Conservation (phyloP, 2,113 vertebrate genomes). For the Pseudopipra pipra region DNA sequence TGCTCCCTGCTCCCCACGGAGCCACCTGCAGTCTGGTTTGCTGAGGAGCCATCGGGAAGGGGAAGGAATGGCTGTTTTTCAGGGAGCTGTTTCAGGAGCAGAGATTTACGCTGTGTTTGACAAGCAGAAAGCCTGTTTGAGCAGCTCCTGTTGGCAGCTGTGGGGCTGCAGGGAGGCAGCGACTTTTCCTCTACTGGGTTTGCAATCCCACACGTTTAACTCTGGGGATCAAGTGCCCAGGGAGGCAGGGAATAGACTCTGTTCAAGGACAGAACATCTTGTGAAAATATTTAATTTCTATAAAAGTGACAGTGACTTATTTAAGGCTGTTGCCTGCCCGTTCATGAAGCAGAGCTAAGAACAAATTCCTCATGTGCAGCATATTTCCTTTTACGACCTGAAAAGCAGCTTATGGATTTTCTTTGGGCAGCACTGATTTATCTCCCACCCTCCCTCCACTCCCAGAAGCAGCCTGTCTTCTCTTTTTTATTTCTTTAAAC, state of each 20-base stretch:
- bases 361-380: background rate
- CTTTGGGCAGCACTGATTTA: background rate
- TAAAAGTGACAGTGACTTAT: background rate
- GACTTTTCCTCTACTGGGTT: accelerated
- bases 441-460: background rate
- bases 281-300: background rate
- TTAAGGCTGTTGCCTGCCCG: background rate
- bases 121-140: background rate
- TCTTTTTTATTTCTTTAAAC: background rate
- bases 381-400: background rate
- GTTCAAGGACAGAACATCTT: background rate
- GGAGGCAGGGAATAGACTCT: background rate
- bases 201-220: background rate
- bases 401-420: background rate
- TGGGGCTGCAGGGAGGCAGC: accelerated
- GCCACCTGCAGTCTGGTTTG: background rate
- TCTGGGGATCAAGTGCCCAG: background rate
- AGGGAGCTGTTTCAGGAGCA: background rate
- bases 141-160: background rate
- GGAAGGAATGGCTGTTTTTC: background rate
- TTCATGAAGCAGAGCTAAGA: background rate
- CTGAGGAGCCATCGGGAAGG: background rate
- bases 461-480: background rate
- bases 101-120: background rate
- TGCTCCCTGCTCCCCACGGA: background rate